Base-by-base conservation (phyloP, 2,797 vertebrate genomes). In the Poeciliopsis infans region DNA sequence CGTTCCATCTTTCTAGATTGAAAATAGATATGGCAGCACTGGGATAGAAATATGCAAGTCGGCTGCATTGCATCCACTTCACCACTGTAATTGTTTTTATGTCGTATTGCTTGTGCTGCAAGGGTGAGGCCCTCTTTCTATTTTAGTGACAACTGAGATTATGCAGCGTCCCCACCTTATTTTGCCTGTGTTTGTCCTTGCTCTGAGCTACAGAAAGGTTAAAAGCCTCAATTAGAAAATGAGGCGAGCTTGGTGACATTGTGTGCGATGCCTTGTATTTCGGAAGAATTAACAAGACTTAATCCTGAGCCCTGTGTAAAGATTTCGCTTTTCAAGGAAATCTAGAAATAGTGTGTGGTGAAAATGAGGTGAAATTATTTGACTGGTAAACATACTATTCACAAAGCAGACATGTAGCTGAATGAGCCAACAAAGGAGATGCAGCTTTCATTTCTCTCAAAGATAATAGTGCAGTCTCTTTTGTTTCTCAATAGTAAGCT, bases 221-320 rank as follows among this genome's bases (percentile, higher is more conserved):
- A 90, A 93, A 93, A 91, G 83, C 85, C 80, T 90, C 90, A 94
- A 93, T 93, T 90, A 93, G 85, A 90, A 78, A 84, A 46, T 0
- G 74, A 81, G 85, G 82, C 83, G 87, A 85, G 80, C 83, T 83
- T 45, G 8, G 83, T 69, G 87, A 84, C 80, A 84, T 90, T 74
- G 75, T 57, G 77, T 81, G 86, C 71, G 77, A 74, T 47, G 83
- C 55, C 64, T 84, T 71, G 84, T 82, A 89, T 89, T 75, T 70
- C 79, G 72, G 80, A 75, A 86, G 76, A 90, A 90, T 87, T 78
- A 87, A 57, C 80, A 81, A 87, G 86, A 86, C 15, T 36, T 77
- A 83, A 85, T 84, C 79, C 77, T 64, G 70, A 80, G 31, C 59
- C 28, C 57, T 81, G 47, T 46, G 16, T 78, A 79, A 25, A 78